Conservation (phyloP, 2,888 invertebrate species). For the Oscheius sp. region DNA sequence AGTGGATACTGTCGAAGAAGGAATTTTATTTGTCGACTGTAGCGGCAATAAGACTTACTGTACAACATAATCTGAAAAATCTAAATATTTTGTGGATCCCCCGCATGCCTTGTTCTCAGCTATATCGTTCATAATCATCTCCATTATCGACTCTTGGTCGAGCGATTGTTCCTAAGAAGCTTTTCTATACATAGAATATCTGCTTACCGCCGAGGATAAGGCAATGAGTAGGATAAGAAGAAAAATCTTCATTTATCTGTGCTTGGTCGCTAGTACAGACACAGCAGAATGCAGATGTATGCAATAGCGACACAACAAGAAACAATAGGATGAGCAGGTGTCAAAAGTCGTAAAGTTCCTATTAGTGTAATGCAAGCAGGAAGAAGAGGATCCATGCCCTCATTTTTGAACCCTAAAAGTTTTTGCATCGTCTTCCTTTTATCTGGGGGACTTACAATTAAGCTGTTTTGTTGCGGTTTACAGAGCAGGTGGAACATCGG, state of each 20-base stretch:
- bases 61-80: conserved; percentile 60
- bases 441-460: too few species aligned
- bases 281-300: neutral
- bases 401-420: too few species aligned
- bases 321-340: conserved; percentile 13
- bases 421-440: too few species aligned
- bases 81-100: neutral
- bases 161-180: too few species aligned
- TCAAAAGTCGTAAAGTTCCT: neutral
- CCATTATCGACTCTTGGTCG: conserved; percentile 1
- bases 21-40: conserved; percentile 54
- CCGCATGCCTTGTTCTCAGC: conserved; percentile 7
- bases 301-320: conserved; percentile 12
- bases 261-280: too few species aligned
- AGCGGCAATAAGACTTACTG: conserved; percentile 67
- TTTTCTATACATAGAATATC: too few species aligned
- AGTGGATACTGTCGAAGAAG: conserved; percentile 58
- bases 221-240: too few species aligned
- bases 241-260: too few species aligned
- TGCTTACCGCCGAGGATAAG: too few species aligned
- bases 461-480: too few species aligned
- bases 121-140: neutral
- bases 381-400: neutral
- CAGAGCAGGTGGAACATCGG: too few species aligned
- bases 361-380: conserved; percentile 7